Conservation (phyloP, 2,888 invertebrate species). For the Xylota segnis region DNA sequence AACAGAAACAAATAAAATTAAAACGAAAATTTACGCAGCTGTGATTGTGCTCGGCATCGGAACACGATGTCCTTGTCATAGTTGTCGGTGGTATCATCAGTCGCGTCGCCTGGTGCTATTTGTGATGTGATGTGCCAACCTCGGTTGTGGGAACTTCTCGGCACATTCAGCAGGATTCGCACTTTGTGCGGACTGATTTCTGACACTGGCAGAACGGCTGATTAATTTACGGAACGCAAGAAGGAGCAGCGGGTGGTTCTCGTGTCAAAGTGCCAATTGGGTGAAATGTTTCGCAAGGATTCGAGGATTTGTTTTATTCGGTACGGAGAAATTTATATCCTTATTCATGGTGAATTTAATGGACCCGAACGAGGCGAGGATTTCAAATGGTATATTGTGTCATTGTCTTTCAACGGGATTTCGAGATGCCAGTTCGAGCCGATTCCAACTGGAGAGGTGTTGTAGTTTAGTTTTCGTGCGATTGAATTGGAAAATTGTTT, state of each 20-base stretch:
- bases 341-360: conserved; percentile 36
- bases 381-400: conserved; percentile 21
- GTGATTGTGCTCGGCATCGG: conserved; percentile 37
- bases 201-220: conserved; percentile 56
- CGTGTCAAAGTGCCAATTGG: conserved; percentile 58
- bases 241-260: neutral
- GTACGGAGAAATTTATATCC: conserved; percentile 27
- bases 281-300: conserved; percentile 47
- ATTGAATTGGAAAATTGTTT: neutral
- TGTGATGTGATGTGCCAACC: conserved; percentile 20
- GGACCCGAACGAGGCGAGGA: conserved; percentile 20
- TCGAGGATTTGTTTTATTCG: conserved; percentile 53
- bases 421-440: neutral
- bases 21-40: conserved; percentile 48
- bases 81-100: neutral
- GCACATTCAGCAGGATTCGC: conserved; percentile 28
- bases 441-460: neutral
- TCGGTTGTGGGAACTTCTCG: no score
- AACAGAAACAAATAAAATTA: conserved; percentile 41
- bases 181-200: conserved; percentile 62
- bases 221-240: conserved; percentile 51
- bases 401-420: conserved; percentile 26
- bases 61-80: conserved; percentile 9
- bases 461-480: neutral
- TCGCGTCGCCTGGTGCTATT: neutral